Base-by-base conservation (phyloP, 2,113 vertebrate species). In the Prunella fulvescens region DNA sequence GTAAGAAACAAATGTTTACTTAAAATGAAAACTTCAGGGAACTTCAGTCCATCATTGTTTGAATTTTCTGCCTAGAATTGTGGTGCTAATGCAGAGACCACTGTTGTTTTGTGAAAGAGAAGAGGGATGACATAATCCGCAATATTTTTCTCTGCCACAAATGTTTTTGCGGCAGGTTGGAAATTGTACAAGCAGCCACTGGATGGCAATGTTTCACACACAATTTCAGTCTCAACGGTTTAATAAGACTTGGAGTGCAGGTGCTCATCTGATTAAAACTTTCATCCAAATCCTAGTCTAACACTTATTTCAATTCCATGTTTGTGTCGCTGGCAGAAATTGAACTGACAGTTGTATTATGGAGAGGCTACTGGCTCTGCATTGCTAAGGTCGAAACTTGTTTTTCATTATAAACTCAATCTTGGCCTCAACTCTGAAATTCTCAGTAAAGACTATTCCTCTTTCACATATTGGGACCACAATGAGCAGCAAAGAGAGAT, bases 181-280 rank as follows among this genome's bases (percentile, higher is more conserved):
- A 13, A 72, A 64, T 79, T 31, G 37, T 44, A 88, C 28, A 64
- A 77, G 42, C 40, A 72, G 51, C 96, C 97, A 92, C 96, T 95
- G 70, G 96, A 96, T 97, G 97, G 97, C 96, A 97, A 94, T 94
- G 86, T 96, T 97, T 91, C 88, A 95, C 88, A 94, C 58, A 37
- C 77, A 95, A 97, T 96, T 73, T 78, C 87, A 62, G 77, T 57
- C 78, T 65, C 86, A 37, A 22, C 5, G 3, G 35, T 88, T 95
- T 86, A 86, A 44, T 71, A 86, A 85, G 57, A 67, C 62, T 89
- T 35, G 57, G 93, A 89, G 70, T 95, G 94, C 81, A 90, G 84
- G 91, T 95, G 94, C 90, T 96, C 94, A 45, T 91, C 92, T 97
- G 87, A 97, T 94, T 96, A 96, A 95, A 96, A 95, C 90, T 96